phyloP scores from a whole-genome alignment of 2,113 vertebrate species.

The Oryzias celebensis region DNA sequence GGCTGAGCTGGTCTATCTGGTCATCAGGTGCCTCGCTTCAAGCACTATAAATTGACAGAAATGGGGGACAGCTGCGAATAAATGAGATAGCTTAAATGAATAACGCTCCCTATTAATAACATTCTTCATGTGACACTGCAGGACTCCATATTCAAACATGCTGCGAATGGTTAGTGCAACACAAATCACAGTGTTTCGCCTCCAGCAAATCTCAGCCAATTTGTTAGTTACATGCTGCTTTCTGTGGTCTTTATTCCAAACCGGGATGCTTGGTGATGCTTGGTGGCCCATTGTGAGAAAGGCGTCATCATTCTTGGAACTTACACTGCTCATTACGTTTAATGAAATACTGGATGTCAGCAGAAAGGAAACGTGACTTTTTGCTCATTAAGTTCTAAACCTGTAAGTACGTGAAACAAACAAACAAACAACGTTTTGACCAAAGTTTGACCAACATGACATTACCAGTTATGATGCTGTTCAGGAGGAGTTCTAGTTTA shows the following conservation, averaged over 20 bases:
- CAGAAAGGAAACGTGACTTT: not conserved
- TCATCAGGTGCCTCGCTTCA: constrained; percentile 72
- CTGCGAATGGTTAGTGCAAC: constrained; percentile 27
- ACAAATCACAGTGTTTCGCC: constrained; percentile 14
- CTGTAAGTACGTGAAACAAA: too few relatives aligned
- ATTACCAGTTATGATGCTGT: too few relatives aligned
- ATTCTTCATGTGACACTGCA: constrained; percentile 32
- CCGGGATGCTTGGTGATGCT: not conserved
- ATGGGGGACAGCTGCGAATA: constrained; percentile 61
- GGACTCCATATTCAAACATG: constrained; percentile 29
- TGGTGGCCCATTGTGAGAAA: not conserved
- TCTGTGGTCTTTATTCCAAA: not conserved
- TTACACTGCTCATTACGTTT: not conserved
- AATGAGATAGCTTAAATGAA: constrained; percentile 60
- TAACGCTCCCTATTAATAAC: constrained; percentile 63
- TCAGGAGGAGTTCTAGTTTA: too few relatives aligned
- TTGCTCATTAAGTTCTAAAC: too few relatives aligned
- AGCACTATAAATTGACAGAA: constrained; percentile 74
- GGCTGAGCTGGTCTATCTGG: constrained; percentile 72
- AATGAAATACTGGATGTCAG: not conserved
- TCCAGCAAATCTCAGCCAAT: constrained; percentile 2
- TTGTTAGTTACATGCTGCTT: constrained; percentile 2
- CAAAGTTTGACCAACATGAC: too few relatives aligned
- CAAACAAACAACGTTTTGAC: too few relatives aligned
- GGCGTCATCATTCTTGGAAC: constrained; percentile 1